Conservation (phyloP, 23 tunicate genomes). For the Ciona savignyi region DNA sequence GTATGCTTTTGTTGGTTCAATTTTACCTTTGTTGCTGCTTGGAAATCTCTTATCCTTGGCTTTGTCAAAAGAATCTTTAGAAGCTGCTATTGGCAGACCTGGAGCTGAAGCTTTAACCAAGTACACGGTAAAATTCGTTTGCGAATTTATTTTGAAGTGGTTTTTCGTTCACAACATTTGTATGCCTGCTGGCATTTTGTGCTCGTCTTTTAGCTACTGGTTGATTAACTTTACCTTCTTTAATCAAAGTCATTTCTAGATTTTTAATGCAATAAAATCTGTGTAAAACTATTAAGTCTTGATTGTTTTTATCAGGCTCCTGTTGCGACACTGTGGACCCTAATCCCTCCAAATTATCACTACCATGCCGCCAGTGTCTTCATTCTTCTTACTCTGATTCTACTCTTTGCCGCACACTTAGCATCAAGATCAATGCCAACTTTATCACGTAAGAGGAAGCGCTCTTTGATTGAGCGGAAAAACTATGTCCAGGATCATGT, state of each 20-base stretch:
- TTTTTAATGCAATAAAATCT: too few relatives aligned
- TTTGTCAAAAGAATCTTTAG: constrained; percentile 32
- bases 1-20: constrained; percentile 18
- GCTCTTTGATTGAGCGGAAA: constrained; percentile 32
- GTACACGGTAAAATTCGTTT: constrained; percentile 28
- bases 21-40: constrained; percentile 45
- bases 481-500: constrained; percentile 65
- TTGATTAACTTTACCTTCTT: background rate
- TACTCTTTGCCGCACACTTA: constrained; percentile 44
- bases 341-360: constrained; percentile 34
- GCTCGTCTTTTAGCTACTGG: background rate
- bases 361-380: constrained; percentile 36
- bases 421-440: constrained; percentile 42
- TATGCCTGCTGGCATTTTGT: background rate
- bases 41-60: constrained; percentile 50
- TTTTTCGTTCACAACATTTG: background rate
- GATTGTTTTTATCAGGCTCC: constrained; percentile 27
- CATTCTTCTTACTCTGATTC: constrained; percentile 26
- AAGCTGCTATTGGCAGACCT: constrained; percentile 17
- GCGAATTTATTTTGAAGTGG: too few relatives aligned
- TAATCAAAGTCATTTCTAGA: background rate
- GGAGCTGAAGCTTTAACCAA: constrained; percentile 24
- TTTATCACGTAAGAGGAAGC: constrained; percentile 42
- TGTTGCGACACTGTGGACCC: constrained; percentile 48
- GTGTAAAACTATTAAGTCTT: background rate